A percentile compares a stretch with the other conserved stretches of the same genome.
phyloP scores from a whole-genome alignment of 92 coral and sea anemone species.

The Parazoanthus darwini region DNA sequence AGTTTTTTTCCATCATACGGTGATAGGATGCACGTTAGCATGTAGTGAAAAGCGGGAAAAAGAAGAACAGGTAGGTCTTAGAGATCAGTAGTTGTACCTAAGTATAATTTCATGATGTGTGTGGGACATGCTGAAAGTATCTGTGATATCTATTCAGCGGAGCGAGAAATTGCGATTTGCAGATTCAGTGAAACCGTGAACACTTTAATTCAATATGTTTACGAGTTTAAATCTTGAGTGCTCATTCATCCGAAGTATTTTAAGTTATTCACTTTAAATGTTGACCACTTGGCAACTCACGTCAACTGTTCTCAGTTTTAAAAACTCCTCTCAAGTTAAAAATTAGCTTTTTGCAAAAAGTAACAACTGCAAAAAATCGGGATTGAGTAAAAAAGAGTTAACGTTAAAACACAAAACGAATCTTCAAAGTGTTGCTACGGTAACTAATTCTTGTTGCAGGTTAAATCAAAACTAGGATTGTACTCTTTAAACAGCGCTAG shows the following conservation, averaged over 20 bases:
- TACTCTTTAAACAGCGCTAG: not conserved
- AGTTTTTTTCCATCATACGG: not conserved
- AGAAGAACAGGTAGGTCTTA: not conserved
- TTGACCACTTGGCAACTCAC: not conserved
- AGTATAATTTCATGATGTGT: not conserved
- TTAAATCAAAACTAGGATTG: not conserved
- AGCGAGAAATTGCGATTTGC: slow-evolving; percentile 30
- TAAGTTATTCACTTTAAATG: not conserved
- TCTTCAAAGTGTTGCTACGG: not conserved
- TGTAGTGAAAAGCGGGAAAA: not conserved
- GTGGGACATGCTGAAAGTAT: slow-evolving; percentile 20
- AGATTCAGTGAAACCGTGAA: slow-evolving; percentile 23
- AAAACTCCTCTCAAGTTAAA: not conserved
- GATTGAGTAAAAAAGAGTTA: too few species aligned
- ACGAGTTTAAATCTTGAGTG: not conserved
- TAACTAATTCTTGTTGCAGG: not conserved
- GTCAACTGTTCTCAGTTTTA: not conserved
- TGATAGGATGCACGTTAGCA: not conserved
- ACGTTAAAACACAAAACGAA: not conserved
- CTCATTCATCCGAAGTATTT: not conserved
- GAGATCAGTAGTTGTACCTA: not conserved
- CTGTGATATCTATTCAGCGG: slow-evolving; percentile 2
- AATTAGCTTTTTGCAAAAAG: not conserved
- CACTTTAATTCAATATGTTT: slow-evolving; percentile 8
- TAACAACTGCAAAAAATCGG: not conserved